These are phyloP conservation scores for Campylomormyrus tamandua DNA, from an alignment of 2,113 vertebrate genomes.

Conservation along the genomic window DNA sequence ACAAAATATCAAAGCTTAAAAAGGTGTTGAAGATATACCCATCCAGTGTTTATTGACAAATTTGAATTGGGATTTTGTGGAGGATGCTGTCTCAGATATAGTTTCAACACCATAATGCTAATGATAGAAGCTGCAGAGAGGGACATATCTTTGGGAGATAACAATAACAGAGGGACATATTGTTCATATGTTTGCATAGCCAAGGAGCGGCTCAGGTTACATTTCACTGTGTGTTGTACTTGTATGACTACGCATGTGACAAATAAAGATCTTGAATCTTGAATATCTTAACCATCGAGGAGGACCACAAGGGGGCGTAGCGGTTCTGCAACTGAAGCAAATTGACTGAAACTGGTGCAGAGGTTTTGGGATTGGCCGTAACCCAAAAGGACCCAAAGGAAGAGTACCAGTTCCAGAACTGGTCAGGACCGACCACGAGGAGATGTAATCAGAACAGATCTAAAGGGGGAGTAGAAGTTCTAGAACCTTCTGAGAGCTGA, in stretches of 20 bases:
- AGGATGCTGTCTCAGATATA: neutral
- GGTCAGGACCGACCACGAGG: neutral
- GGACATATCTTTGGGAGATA: neutral
- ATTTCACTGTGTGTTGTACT: too few species aligned
- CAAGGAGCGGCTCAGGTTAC: too few species aligned
- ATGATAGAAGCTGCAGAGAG: neutral
- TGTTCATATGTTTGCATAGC: too few species aligned
- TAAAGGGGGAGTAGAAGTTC: neutral
- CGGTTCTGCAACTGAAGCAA: neutral
- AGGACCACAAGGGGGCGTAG: neutral
- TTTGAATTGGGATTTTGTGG: neutral
- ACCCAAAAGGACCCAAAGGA: neutral
- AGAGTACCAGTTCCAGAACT: neutral
- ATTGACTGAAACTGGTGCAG: neutral
- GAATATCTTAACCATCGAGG: neutral
- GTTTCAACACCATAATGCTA: neutral
- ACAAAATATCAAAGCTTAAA: neutral
- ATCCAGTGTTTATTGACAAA: neutral
- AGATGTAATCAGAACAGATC: neutral
- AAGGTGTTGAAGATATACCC: neutral
- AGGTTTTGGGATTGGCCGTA: neutral
- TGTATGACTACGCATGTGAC: too few species aligned
- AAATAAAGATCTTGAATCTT: too few species aligned
- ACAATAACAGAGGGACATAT: too few species aligned
- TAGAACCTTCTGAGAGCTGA: neutral